phyloP scores from a whole-genome alignment of 2,113 vertebrate species.

The Melanotaenia duboulayi region DNA sequence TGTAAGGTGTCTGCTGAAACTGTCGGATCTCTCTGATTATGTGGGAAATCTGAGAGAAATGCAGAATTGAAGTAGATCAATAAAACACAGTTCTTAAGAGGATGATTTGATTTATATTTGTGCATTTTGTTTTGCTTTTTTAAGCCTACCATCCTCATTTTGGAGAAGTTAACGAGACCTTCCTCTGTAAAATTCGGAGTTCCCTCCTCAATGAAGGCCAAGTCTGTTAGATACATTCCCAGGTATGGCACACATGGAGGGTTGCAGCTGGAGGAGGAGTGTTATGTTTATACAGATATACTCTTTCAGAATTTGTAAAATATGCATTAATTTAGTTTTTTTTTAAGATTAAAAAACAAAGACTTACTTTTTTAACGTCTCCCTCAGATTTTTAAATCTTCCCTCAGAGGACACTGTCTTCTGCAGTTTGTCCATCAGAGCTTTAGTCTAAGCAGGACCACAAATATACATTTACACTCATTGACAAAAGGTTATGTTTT shows the following conservation, averaged over 20 bases:
- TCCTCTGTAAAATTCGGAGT: constrained; percentile 98
- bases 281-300: neutral
- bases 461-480: constrained; percentile 24
- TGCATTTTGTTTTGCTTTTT: neutral
- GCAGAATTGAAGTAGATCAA: neutral
- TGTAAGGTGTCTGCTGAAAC: constrained; percentile 98
- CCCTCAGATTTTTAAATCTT: constrained; percentile 98
- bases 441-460: constrained; percentile 88
- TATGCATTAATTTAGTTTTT: neutral
- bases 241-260: constrained; percentile 97
- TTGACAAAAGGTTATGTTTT: constrained; percentile 2
- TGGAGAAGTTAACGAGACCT: constrained; percentile 99
- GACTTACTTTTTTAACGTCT: constrained; percentile 97
- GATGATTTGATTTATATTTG: neutral
- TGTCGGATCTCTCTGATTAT: constrained; percentile 98
- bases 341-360: neutral
- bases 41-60: constrained; percentile 90
- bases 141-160: constrained; percentile 96
- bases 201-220: constrained; percentile 98
- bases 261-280: constrained; percentile 87
- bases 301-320: neutral
- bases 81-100: neutral
- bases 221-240: constrained; percentile 97
- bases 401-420: constrained; percentile 98
- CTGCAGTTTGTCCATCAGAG: constrained; percentile 98